Conservation (phyloP, 1,140 invertebrate genomes). For the Ceratoteleas bidentatus region DNA sequence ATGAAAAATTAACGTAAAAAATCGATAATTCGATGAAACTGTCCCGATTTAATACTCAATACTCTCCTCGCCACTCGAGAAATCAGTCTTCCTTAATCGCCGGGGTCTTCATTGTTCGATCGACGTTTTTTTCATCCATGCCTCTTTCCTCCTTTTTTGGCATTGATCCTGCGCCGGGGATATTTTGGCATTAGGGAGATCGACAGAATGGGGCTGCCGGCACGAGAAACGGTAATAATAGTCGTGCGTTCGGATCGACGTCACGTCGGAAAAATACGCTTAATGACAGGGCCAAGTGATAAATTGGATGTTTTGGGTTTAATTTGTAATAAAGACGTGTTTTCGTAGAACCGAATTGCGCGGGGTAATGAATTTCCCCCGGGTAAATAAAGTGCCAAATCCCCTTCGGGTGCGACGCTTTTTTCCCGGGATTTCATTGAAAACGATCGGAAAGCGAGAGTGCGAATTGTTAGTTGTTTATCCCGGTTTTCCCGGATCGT, state of each 20-base stretch:
- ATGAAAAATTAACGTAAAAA: no score
- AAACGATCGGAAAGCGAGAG: not conserved
- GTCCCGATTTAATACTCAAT: no score
- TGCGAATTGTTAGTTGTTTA: no score
- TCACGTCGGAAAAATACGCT: conserved; percentile 28
- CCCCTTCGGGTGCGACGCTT: not conserved
- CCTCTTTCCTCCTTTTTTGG: conserved; percentile 9
- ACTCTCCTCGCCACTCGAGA: not conserved
- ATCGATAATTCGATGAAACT: no score
- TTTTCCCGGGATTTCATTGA: not conserved
- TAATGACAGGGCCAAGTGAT: conserved; percentile 34
- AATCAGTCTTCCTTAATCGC: conserved; percentile 54
- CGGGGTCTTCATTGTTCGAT: conserved; percentile 21
- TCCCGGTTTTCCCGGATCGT: no score
- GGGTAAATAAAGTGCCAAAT: conserved; percentile 13
- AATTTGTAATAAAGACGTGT: conserved; percentile 44
- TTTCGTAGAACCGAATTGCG: conserved; percentile 12
- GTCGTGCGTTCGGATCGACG: conserved; percentile 20
- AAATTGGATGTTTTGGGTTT: conserved; percentile 44
- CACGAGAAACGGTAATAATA: conserved; percentile 36
- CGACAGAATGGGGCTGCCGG: conserved; percentile 15
- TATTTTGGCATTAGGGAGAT: conserved; percentile 41
- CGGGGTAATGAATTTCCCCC: conserved; percentile 18
- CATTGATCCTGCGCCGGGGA: conserved; percentile 9
- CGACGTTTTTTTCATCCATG: not conserved